These are phyloP conservation scores for Xiphophorus couchianus DNA, from an alignment of 2,113 vertebrate species.

Conservation along the genomic window DNA sequence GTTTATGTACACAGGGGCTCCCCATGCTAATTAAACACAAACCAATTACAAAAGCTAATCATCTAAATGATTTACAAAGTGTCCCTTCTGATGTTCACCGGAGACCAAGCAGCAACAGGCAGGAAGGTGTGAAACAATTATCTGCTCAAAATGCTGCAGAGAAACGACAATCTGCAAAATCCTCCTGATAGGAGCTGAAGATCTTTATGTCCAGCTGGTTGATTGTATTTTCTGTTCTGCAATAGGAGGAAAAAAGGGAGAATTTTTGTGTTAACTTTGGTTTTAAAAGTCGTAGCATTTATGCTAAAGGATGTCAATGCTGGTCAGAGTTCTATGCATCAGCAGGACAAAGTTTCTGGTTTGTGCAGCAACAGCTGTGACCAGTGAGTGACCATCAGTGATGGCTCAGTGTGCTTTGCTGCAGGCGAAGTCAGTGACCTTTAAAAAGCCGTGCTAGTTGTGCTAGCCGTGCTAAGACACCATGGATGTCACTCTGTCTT, in stretches of 20 bases:
- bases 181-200: background rate
- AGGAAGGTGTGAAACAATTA: constrained; percentile 33
- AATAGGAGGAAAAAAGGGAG: constrained; percentile 25
- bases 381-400: background rate
- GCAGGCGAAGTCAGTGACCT: constrained; percentile 8
- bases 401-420: constrained; percentile 1
- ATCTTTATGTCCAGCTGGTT: constrained; percentile 49
- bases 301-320: background rate
- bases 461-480: background rate
- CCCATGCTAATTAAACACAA: constrained; percentile 70
- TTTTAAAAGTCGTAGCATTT: background rate
- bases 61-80: constrained; percentile 62
- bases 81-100: constrained; percentile 60
- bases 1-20: constrained; percentile 42
- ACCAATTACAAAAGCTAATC: constrained; percentile 61
- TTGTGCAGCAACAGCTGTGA: background rate
- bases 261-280: background rate
- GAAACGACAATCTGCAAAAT: too few species aligned
- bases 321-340: too few species aligned
- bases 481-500: background rate
- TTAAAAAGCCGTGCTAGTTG: background rate
- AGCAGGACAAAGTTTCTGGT: background rate
- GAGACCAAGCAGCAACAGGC: constrained; percentile 38
- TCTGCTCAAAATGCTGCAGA: constrained; percentile 12
- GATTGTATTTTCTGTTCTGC: constrained; percentile 18